Percentiles rank a stretch among this genome's conserved stretches.
Conservation (phyloP, 1,140 invertebrate species). For the Calosoma granatense region DNA sequence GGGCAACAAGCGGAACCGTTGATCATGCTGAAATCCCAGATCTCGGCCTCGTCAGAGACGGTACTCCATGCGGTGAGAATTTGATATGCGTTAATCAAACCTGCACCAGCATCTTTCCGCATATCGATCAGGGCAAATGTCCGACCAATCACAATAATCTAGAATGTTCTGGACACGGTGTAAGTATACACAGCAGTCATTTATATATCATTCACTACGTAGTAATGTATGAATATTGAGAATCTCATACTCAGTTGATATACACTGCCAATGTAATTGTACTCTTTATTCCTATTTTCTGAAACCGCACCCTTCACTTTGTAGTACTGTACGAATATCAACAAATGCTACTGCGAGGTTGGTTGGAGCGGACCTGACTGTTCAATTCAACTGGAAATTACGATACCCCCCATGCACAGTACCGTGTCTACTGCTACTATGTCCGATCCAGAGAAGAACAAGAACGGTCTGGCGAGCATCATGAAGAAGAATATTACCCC, state of each 20-base stretch:
- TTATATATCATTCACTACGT: not conserved
- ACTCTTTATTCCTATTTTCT: no score
- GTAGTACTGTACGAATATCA: conserved; percentile 87
- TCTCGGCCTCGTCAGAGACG: conserved; percentile 74
- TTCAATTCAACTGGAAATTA: conserved; percentile 59
- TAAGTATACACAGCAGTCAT: conserved; percentile 53
- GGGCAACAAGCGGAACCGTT: conserved; percentile 57
- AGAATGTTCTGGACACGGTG: conserved; percentile 89
- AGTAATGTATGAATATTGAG: not conserved
- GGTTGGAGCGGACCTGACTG: conserved; percentile 88
- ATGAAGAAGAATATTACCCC: conserved; percentile 78
- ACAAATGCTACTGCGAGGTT: conserved; percentile 80
- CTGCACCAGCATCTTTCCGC: conserved; percentile 71
- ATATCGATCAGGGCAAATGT: conserved; percentile 75
- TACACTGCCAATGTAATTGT: no score
- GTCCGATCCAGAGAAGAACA: conserved; percentile 28
- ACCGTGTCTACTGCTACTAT: conserved; percentile 34
- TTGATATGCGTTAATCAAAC: conserved; percentile 89
- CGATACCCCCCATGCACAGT: conserved; percentile 42
- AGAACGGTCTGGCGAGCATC: conserved; percentile 50
- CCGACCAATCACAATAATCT: conserved; percentile 77
- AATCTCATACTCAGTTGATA: not conserved
- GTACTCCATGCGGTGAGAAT: conserved; percentile 84
- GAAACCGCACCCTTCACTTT: conserved; percentile 11
- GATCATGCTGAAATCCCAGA: conserved; percentile 53